phyloP scores from a whole-genome alignment of 2,113 vertebrate species.

The Eclectus roratus region DNA sequence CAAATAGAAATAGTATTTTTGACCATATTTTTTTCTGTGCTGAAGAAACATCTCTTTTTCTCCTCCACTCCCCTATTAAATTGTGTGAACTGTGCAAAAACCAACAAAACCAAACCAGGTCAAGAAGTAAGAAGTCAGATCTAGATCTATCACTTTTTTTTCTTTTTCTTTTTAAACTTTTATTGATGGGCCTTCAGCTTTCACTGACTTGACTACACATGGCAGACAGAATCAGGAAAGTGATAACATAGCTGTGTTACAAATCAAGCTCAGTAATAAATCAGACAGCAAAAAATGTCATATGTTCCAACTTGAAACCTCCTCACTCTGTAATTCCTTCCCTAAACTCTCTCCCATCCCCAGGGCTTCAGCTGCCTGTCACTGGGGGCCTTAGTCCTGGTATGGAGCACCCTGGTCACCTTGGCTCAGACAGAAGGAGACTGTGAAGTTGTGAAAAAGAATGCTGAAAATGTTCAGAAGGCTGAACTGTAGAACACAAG shows the following conservation, averaged over 20 bases:
- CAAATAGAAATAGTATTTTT: background rate
- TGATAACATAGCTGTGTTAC: background rate
- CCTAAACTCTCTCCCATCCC: background rate
- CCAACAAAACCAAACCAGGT: background rate
- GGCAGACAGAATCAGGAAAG: background rate
- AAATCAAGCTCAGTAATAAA: background rate
- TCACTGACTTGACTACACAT: background rate
- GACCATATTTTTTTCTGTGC: background rate
- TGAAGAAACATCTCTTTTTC: background rate
- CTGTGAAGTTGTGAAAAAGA: background rate
- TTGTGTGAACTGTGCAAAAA: background rate
- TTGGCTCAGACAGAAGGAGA: background rate
- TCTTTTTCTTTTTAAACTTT: background rate
- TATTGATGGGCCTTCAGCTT: background rate
- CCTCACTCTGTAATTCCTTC: background rate
- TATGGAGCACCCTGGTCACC: background rate
- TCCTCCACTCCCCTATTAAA: background rate
- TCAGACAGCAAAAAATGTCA: background rate
- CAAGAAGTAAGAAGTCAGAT: background rate
- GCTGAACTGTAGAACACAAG: background rate
- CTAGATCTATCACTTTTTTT: background rate
- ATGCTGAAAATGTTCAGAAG: background rate
- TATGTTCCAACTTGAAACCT: background rate
- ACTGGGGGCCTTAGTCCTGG: too few species aligned
- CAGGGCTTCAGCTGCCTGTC: background rate